Evolutionary conservation across 2,797 vertebrate genomes (phyloP).

Genomic region (Enteromius anoplus): DNA sequence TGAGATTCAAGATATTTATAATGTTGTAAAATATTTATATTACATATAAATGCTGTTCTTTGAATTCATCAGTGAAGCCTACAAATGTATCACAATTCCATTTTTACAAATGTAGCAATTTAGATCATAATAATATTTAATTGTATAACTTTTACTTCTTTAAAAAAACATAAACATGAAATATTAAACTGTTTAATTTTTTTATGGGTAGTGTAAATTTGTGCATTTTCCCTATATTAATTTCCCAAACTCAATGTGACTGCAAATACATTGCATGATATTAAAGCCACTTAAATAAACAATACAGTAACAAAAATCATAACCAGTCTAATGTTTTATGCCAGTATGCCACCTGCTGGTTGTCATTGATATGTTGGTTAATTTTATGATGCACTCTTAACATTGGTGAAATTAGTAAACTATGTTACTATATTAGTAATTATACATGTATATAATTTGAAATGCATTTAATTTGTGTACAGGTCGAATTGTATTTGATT

Average conservation of each 20-base stretch:
- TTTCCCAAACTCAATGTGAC: not conserved
- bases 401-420: not conserved
- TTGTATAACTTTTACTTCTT: not conserved
- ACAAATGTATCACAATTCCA: not conserved
- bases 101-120: not conserved
- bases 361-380: not conserved
- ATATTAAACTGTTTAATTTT: not conserved
- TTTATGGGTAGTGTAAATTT: not conserved
- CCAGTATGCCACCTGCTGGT: conserved; percentile 26
- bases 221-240: not conserved
- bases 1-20: not conserved
- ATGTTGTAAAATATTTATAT: not conserved
- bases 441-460: not conserved
- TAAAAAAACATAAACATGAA: not conserved
- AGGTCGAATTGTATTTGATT: not conserved
- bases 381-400: not conserved
- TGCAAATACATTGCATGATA: not conserved
- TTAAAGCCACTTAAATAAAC: not conserved
- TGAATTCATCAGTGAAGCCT: not conserved
- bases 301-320: not conserved
- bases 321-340: not conserved
- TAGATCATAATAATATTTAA: not conserved
- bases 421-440: not conserved
- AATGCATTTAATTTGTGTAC: not conserved
- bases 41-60: not conserved